A percentile compares a stretch with the other conserved stretches of the same genome.
phyloP scores from a whole-genome alignment of 1,140 invertebrate genomes.

The Drosophila pseudoananassae region DNA sequence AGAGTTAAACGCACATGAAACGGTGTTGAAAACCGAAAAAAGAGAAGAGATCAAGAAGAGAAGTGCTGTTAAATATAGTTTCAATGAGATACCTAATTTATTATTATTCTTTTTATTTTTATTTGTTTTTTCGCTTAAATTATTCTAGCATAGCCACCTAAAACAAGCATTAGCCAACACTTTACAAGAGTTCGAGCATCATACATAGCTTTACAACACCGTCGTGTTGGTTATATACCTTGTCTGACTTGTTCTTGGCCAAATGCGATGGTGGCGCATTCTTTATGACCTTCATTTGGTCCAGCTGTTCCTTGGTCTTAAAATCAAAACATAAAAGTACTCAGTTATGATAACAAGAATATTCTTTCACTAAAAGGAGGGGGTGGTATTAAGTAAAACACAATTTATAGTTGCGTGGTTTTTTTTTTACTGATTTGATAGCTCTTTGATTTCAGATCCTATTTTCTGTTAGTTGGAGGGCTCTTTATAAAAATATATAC shows the following conservation, averaged over 20 bases:
- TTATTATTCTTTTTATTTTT: slow-evolving; percentile 16
- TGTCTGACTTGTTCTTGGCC: slow-evolving; percentile 93
- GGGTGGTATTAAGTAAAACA: slow-evolving; percentile 18
- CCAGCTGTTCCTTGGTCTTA: slow-evolving; percentile 87
- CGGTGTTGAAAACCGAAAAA: slow-evolving; percentile 60
- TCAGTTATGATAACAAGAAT: slow-evolving; percentile 1
- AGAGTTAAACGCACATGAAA: slow-evolving; percentile 67
- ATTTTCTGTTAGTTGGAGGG: neutral
- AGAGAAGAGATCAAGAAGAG: slow-evolving; percentile 62
- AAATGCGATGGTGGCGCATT: slow-evolving; percentile 93
- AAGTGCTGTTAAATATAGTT: slow-evolving; percentile 72
- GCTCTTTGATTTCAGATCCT: slow-evolving; percentile 17
- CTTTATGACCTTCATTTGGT: slow-evolving; percentile 90
- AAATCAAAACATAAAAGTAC: slow-evolving; percentile 38
- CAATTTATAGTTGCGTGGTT: slow-evolving; percentile 3
- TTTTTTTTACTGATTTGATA: slow-evolving; percentile 18
- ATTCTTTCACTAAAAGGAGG: neutral
- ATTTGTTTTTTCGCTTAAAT: slow-evolving; percentile 23
- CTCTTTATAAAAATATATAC: slow-evolving; percentile 55
- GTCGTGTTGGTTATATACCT: slow-evolving; percentile 87
- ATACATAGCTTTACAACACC: slow-evolving; percentile 35
- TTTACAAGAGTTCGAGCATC: slow-evolving; percentile 45
- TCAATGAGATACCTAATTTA: slow-evolving; percentile 53
- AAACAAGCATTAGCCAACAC: slow-evolving; percentile 68
- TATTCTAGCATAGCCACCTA: slow-evolving; percentile 37